These are phyloP conservation scores for Alectura lathami DNA, from an alignment of 2,113 vertebrate species.

Conservation along the genomic window DNA sequence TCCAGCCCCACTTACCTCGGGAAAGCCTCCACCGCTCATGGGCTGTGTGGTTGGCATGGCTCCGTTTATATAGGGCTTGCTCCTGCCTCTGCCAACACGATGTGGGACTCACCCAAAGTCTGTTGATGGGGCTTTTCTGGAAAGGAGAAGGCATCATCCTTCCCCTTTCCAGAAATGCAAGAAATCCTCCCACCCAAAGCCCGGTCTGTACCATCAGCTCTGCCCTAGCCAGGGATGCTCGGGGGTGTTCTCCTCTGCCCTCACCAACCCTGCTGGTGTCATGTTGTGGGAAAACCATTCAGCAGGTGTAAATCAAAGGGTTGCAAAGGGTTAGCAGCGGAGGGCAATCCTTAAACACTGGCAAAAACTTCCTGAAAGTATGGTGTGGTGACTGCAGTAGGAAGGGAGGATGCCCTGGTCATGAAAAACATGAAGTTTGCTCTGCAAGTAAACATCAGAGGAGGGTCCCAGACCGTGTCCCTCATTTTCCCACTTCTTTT, in stretches of 20 bases:
- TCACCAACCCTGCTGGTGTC: rapidly evolving
- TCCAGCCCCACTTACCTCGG: not conserved
- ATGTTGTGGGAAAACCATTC: rapidly evolving
- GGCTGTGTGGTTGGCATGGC: not conserved
- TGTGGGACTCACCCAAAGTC: rapidly evolving
- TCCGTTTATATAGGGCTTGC: not conserved
- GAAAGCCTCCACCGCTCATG: not conserved
- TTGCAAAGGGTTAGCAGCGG: not conserved
- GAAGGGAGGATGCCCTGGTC: not conserved
- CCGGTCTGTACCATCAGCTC: rapidly evolving
- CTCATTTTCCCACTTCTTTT: not conserved
- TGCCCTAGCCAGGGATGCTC: rapidly evolving
- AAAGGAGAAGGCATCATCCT: not conserved
- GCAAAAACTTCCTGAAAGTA: not conserved
- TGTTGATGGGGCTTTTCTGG: not conserved
- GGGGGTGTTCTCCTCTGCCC: not conserved
- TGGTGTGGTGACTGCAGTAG: not conserved
- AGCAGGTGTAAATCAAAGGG: not conserved
- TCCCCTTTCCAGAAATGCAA: not conserved
- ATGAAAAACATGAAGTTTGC: not conserved
- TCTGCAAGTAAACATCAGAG: not conserved
- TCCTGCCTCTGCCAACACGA: not conserved
- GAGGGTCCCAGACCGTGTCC: not conserved
- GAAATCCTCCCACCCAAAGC: not conserved
- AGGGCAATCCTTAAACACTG: not conserved